Evolutionary conservation across 2,888 invertebrate genomes (phyloP), one percentile per base, ranked within the genome.

Genomic region (Tortrix viridana): DNA sequence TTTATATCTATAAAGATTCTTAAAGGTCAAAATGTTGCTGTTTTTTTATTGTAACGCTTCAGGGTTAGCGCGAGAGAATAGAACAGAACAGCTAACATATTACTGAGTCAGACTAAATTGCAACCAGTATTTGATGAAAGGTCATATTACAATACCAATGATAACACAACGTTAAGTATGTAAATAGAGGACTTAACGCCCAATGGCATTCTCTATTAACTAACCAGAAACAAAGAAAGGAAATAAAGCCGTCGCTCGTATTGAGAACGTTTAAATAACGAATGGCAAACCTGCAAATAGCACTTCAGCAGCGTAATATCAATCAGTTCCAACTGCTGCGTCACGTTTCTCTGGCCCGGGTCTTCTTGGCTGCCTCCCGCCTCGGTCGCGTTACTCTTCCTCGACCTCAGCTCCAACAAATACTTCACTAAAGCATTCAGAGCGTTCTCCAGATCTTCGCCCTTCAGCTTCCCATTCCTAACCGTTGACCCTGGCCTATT

Each of bases 281-380:
- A 32, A 49, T 16, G 1, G 26, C 56, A 41, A 32, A 96, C 97
- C 94, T 97, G 96, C 64, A 99, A 93, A 88, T 99, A 99, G 81
- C 99, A 99, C 85, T 99, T 99, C 9, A 99, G 92, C 55, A 99
- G 90, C 0, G 99, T 99, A 0, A 99, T 99, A 82, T 99, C 99
- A 65, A 99, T 98, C 60, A 99, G 96, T 84, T 98, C 98, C 65
- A 98, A 63, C 65, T 88, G 88, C 65, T 91, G 88, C 18, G 81
- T 72, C 0, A 86, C 76, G 61, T 85, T 89, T 60, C 87, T 82
- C 64, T 84, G 85, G 49, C 75, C 75, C 2, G 71, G 71, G 23
- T 74, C 77, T 0, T 76, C 74, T 4, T 74, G 81, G 65, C 75
- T 76, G 0, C 71, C 65, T 22, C 73, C 69, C 63, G 86, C 83